Conservation (phyloP, 2,113 vertebrate species). For the Pachycephala philippinensis region DNA sequence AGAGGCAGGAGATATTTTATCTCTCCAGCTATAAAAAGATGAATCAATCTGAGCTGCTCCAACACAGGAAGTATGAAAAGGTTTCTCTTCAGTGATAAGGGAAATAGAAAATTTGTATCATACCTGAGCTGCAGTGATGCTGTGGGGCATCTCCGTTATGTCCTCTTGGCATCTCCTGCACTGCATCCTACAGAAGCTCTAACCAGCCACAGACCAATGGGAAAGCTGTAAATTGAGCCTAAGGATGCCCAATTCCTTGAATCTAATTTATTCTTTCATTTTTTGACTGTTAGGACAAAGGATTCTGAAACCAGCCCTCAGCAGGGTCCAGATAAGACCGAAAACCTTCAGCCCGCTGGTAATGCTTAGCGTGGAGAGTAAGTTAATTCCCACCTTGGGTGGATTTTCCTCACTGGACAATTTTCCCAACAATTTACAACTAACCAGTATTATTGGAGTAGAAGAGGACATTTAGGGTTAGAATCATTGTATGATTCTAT, state of each 20-base stretch:
- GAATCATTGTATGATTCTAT: not conserved
- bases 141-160: not conserved
- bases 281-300: slow-evolving; percentile 43
- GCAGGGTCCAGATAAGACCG: slow-evolving; percentile 65
- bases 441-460: not conserved
- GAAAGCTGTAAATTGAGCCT: not conserved
- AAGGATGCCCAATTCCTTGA: not conserved
- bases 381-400: slow-evolving; percentile 24
- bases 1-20: not conserved
- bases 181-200: not conserved
- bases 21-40: not conserved
- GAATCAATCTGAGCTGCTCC: not conserved
- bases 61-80: not conserved
- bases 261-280: not conserved
- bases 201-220: not conserved
- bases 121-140: not conserved
- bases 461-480: not conserved
- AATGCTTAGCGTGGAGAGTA: slow-evolving; percentile 66
- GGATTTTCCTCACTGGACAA: not conserved
- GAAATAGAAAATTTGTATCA: not conserved
- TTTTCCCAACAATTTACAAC: not conserved
- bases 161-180: not conserved
- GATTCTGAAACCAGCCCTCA: slow-evolving; percentile 62
- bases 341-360: slow-evolving; percentile 30
- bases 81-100: not conserved